phyloP scores from a whole-genome alignment of 2,888 invertebrate genomes.

The Meiosimyza platycephala region DNA sequence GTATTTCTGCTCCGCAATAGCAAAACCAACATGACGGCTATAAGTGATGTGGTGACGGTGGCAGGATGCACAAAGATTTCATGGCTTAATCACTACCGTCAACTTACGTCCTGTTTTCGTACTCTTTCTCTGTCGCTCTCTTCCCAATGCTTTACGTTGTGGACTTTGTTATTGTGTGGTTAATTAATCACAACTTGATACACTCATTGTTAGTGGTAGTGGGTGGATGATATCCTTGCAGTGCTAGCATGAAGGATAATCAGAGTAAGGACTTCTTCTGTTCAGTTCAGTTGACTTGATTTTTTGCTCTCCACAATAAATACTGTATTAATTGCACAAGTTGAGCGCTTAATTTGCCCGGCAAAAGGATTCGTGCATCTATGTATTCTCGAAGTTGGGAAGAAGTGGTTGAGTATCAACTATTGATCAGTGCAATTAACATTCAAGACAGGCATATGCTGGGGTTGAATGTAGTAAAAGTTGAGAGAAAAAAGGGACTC shows the following conservation, averaged over 20 bases:
- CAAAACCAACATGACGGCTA: background rate
- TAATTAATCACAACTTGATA: constrained; percentile 53
- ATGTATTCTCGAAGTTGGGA: no score
- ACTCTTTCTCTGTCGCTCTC: background rate
- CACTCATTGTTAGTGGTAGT: constrained; percentile 14
- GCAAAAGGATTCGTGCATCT: no score
- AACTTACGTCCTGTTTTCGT: constrained; percentile 29
- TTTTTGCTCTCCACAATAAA: no score
- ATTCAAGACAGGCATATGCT: no score
- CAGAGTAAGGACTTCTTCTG: background rate
- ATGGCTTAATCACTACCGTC: constrained; percentile 49
- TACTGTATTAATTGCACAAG: no score
- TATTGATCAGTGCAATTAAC: no score
- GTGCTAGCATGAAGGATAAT: background rate
- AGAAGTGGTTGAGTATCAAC: no score
- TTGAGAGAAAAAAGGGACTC: no score
- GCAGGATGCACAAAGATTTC: constrained; percentile 26
- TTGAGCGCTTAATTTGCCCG: no score
- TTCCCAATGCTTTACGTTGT: background rate
- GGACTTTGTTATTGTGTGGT: constrained; percentile 48
- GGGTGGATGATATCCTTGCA: background rate
- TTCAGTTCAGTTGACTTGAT: no score
- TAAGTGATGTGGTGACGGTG: background rate
- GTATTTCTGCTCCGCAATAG: no score
- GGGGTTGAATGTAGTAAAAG: no score